A percentile compares a stretch with the other conserved stretches of the same genome.
phyloP scores from a whole-genome alignment of 2,888 invertebrate genomes.

The Argyresthia albistria region DNA sequence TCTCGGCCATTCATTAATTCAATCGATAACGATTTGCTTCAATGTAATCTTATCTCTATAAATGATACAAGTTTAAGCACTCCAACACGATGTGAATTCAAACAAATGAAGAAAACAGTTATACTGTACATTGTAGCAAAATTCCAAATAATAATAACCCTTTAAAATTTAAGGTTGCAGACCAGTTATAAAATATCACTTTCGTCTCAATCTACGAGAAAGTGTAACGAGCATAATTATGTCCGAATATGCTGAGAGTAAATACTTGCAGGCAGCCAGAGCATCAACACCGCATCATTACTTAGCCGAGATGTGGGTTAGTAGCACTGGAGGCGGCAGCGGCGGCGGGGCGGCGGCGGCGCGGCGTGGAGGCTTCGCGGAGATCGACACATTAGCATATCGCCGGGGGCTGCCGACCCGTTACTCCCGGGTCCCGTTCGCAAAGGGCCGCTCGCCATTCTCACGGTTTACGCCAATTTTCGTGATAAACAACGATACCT shows the following conservation, averaged over 20 bases:
- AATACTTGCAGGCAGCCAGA: not conserved
- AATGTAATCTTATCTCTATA: too few species aligned
- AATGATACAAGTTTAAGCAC: too few species aligned
- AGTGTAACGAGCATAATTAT: conserved; percentile 57
- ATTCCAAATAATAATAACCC: not conserved
- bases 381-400: conserved; percentile 54
- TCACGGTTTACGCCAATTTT: conserved; percentile 42
- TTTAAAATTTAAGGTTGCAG: not conserved
- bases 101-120: too few species aligned
- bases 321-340: conserved; percentile 44
- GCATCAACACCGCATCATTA: conserved; percentile 45
- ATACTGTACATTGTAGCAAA: not conserved
- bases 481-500: conserved; percentile 12
- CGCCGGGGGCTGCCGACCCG: conserved; percentile 50
- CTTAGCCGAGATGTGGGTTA: conserved; percentile 57
- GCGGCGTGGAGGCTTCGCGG: conserved; percentile 24
- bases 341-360: conserved; percentile 21
- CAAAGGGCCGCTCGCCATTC: conserved; percentile 38
- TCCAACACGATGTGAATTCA: too few species aligned
- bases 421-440: conserved; percentile 53
- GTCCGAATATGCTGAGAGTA: conserved; percentile 44
- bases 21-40: not conserved
- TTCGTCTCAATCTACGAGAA: conserved; percentile 58
- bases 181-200: conserved; percentile 19
- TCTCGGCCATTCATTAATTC: conserved; percentile 1